Base-by-base conservation (phyloP, 2,888 invertebrate species). In the Listrodromus nycthemerus region DNA sequence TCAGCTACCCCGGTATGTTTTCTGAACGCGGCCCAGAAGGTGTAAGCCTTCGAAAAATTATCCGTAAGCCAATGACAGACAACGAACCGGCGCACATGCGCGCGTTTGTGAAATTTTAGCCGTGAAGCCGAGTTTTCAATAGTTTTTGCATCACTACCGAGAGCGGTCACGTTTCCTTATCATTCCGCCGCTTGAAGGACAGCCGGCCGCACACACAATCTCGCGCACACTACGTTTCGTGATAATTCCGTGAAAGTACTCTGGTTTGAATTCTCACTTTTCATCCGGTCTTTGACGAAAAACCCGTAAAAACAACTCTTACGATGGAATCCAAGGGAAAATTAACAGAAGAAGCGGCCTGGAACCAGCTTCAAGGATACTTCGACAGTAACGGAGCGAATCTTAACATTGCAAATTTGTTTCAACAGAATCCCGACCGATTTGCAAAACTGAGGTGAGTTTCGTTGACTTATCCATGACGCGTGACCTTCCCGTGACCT, bases 381-480 rank as follows among this genome's bases (percentile, higher is more conserved):
- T 98, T 96, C 92, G 94, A 96, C 87, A 94, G 94, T 8, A 96
- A 96, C 91, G 97, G 96, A 16, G 94, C 95, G 33, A 96, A 96
- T 89, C 95, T 99, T 61, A 96, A 97, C 90, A 97, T 99, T 90
- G 95, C 95, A 86, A 95, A 97, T 85, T 94, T 99, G 89, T 99
- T 99, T 92, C 95, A 96, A 86, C 94, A 96, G 88, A 97, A 99
- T 93, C 94, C 96, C 0, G 94, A 95, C 41, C 96, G 99, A 83
- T 99, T 99, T 92, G 94, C 97, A 71, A 98, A 98, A 93, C 98
- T 96, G 94, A 98, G 98, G 99, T 98, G 94, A 92, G 81, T 78
- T 67, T 65, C 50, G 84, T 66, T 76, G 24, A 66, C 75, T 63
- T 86, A 77, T 84, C 82, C 84, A 88, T 88, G 76, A 93, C 92